Evolutionary conservation across 2,797 vertebrate genomes (phyloP).

Genomic region (Coregonus suidteri): DNA sequence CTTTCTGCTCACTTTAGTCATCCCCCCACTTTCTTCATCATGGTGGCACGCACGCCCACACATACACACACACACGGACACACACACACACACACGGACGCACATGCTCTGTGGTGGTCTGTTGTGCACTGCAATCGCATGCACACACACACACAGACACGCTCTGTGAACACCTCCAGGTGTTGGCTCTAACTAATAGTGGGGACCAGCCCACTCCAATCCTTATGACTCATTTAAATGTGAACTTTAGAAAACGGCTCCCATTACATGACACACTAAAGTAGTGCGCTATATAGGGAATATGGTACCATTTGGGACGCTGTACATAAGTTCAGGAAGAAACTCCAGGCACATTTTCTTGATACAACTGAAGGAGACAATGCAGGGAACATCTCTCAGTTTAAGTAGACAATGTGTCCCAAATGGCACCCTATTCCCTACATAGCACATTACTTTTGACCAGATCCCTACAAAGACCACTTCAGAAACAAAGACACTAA

Average conservation of each 20-base stretch:
- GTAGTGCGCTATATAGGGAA: too few species aligned
- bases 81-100: neutral
- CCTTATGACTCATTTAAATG: neutral
- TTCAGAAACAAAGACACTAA: neutral
- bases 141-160: neutral
- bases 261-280: neutral
- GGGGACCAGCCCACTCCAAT: neutral
- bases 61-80: conserved; percentile 11
- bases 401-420: too few species aligned
- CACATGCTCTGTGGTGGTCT: neutral
- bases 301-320: too few species aligned
- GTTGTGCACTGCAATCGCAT: too few species aligned
- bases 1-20: conserved; percentile 7
- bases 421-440: too few species aligned
- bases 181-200: conserved; percentile 6
- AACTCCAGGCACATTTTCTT: neutral
- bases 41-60: conserved; percentile 8
- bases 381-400: too few species aligned
- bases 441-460: too few species aligned
- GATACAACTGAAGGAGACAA: too few species aligned
- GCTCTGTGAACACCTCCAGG: neutral
- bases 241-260: conserved; percentile 3
- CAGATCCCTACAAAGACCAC: neutral
- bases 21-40: neutral
- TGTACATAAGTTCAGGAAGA: neutral